A percentile compares a stretch with the other conserved stretches of the same genome.
Conservation (phyloP, 2,113 vertebrate genomes). For the Sylvietta virens region DNA sequence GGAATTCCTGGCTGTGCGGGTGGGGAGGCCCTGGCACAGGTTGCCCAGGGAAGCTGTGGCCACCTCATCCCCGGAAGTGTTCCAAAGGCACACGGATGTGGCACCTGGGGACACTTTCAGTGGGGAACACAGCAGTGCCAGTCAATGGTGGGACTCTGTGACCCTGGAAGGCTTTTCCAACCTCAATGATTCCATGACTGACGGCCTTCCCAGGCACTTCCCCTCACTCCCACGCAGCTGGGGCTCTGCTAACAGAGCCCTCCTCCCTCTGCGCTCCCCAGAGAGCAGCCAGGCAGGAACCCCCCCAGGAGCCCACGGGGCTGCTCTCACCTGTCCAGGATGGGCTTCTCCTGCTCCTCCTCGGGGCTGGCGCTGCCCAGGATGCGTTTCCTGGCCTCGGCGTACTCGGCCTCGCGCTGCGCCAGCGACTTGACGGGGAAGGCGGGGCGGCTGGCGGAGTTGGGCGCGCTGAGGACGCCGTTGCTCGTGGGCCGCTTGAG, state of each 20-base stretch:
- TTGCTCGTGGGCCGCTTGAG: conserved; percentile 92
- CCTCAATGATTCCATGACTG: fast-evolving
- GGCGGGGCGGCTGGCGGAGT: conserved; percentile 78
- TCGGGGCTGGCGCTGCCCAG: conserved; percentile 93
- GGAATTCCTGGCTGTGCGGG: background rate
- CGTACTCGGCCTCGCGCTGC: conserved; percentile 94
- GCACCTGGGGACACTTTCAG: background rate
- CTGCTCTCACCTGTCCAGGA: conserved; percentile 81
- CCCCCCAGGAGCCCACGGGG: fast-evolving
- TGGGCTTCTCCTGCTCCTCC: conserved; percentile 88
- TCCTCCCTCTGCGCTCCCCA: background rate
- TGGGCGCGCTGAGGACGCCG: conserved; percentile 80
- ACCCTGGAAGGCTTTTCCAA: background rate
- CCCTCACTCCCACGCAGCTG: fast-evolving
- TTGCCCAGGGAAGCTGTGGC: background rate
- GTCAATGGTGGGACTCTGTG: background rate
- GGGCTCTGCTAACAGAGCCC: background rate
- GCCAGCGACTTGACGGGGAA: conserved; percentile 92
- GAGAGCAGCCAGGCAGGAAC: background rate
- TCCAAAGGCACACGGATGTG: fast-evolving
- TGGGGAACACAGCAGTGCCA: background rate
- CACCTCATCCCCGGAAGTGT: background rate
- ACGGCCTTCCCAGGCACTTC: background rate
- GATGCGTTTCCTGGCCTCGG: conserved; percentile 92
- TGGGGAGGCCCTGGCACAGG: background rate